Percentiles rank a stretch among this genome's conserved stretches.
These are phyloP conservation scores for Nemopilema nomurai DNA, from an alignment of 30 jellyfish, hydroid and myxozoan genomes.

Conservation along the genomic window DNA sequence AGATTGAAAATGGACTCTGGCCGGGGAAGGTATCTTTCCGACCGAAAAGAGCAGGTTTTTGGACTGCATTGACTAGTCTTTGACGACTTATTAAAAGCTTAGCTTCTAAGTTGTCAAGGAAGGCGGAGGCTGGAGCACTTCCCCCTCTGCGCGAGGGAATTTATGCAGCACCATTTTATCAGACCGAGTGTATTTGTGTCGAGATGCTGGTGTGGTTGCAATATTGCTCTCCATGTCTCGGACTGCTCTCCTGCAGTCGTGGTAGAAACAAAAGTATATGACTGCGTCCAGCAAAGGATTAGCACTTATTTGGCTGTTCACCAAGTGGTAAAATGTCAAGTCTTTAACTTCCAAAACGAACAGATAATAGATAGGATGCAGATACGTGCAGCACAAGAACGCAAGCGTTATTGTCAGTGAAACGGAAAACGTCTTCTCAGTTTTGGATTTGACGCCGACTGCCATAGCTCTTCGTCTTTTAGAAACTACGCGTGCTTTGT, in stretches of 20 bases:
- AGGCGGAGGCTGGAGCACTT: not conserved
- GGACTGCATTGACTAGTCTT: not conserved
- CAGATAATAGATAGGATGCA: slow-evolving; percentile 22
- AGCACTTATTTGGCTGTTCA: not conserved
- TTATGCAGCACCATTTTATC: not conserved
- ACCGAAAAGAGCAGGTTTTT: not conserved
- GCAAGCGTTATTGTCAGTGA: slow-evolving; percentile 25
- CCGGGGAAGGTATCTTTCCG: no score
- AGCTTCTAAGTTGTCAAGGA: not conserved
- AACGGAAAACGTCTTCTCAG: slow-evolving; percentile 21
- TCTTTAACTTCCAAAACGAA: not conserved
- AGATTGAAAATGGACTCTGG: no score
- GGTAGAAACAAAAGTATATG: slow-evolving; percentile 16
- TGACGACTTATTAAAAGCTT: not conserved
- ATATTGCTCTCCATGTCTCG: not conserved
- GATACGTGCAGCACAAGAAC: slow-evolving; percentile 27
- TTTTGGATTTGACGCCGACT: not conserved
- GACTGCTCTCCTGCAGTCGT: not conserved
- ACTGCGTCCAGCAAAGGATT: slow-evolving; percentile 31
- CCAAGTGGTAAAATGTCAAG: slow-evolving; percentile 20
- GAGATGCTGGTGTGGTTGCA: not conserved
- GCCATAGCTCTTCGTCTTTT: not conserved
- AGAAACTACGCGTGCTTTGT: not conserved
- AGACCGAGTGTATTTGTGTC: not conserved
- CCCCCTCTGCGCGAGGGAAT: not conserved